phyloP scores from a whole-genome alignment of 2,797 vertebrate genomes.

The Tadarida brasiliensis region DNA sequence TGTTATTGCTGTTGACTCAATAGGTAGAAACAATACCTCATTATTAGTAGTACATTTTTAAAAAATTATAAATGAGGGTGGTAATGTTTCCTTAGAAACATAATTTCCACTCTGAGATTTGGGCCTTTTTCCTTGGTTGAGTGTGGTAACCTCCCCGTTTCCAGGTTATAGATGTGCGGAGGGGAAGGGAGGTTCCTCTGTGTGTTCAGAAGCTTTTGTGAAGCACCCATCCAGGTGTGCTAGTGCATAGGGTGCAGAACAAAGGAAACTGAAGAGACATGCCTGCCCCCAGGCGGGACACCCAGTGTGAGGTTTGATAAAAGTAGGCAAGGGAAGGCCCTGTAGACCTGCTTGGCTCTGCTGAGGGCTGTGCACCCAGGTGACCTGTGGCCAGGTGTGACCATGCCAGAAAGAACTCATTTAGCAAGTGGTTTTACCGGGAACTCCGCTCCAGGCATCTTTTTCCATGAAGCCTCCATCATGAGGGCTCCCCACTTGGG shows the following conservation, averaged over 20 bases:
- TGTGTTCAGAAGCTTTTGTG: neutral
- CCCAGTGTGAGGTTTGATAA: neutral
- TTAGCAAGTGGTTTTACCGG: neutral
- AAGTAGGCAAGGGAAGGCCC: neutral
- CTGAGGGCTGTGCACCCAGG: neutral
- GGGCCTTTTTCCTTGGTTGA: neutral
- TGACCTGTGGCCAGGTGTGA: neutral
- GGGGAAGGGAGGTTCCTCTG: neutral
- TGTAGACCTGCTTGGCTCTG: conserved; percentile 15
- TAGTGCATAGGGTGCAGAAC: neutral
- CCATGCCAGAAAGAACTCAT: neutral
- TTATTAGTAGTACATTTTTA: neutral
- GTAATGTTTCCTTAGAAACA: conserved; percentile 36
- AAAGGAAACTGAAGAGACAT: neutral
- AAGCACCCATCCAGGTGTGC: neutral
- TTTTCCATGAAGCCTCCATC: neutral
- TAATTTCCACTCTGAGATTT: neutral
- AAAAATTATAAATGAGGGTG: neutral
- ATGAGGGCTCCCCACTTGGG: neutral
- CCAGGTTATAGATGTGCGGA: neutral
- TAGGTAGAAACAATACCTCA: neutral
- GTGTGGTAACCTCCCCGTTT: neutral
- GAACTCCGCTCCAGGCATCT: neutral
- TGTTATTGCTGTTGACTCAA: neutral
- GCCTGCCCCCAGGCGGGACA: neutral